Evolutionary conservation across 2,797 vertebrate species (phyloP).

Genomic region (Lepilemur ruficaudatus): DNA sequence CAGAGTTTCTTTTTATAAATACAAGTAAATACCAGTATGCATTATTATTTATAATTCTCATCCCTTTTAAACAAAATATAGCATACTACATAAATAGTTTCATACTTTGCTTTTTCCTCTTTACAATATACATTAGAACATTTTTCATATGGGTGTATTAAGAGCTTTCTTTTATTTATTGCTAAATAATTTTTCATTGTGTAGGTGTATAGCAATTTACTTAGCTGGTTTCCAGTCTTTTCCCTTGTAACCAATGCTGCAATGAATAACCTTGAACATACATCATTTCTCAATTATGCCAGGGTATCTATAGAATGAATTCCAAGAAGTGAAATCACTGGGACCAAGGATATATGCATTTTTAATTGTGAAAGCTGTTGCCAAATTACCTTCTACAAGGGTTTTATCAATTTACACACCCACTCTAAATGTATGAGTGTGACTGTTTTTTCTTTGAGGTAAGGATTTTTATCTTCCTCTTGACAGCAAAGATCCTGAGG

Average conservation of each 20-base stretch:
- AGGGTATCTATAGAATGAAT: neutral
- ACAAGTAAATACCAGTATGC: neutral
- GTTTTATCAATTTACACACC: conserved; percentile 14
- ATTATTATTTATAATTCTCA: neutral
- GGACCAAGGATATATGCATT: conserved; percentile 6
- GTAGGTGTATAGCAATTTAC: neutral
- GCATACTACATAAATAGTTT: neutral
- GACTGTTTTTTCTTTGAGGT: neutral
- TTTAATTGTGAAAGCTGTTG: conserved; percentile 54
- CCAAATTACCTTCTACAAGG: conserved; percentile 11
- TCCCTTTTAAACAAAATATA: neutral
- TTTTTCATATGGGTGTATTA: neutral
- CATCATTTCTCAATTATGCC: neutral
- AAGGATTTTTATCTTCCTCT: neutral
- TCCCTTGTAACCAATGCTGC: neutral
- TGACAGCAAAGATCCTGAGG: neutral
- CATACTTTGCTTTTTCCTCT: neutral
- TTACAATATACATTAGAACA: neutral
- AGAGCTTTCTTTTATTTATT: neutral
- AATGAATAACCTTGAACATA: neutral
- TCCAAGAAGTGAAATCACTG: conserved; percentile 37
- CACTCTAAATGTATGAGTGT: neutral
- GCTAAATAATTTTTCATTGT: neutral
- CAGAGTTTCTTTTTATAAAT: neutral
- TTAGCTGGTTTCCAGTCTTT: conserved; percentile 5